These are phyloP conservation scores for Platyrinchus mystaceus DNA, from an alignment of 2,797 vertebrate species.

Conservation along the genomic window DNA sequence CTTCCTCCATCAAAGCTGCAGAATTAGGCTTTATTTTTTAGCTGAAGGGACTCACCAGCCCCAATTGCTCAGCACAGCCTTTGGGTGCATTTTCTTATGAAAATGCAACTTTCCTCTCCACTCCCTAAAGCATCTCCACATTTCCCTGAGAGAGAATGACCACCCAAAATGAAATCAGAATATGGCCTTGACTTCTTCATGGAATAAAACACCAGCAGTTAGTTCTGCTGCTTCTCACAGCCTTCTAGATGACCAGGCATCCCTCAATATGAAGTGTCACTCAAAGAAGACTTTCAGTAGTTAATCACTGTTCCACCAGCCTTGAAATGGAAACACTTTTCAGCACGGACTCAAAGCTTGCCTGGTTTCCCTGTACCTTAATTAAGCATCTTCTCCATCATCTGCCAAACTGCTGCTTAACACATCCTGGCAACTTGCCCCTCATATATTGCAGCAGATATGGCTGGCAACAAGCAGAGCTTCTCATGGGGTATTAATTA, in stretches of 20 bases:
- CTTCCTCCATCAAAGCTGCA: background rate
- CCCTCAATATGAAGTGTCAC: background rate
- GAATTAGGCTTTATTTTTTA: background rate
- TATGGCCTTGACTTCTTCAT: background rate
- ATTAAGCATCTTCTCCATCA: background rate
- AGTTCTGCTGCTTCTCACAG: background rate
- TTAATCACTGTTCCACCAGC: background rate
- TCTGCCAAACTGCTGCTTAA: background rate
- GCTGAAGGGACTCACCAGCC: background rate
- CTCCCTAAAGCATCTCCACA: background rate
- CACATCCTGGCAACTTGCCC: background rate
- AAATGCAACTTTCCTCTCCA: background rate
- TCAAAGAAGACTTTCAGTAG: background rate
- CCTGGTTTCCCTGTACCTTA: background rate
- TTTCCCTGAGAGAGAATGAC: background rate
- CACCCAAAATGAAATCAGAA: background rate
- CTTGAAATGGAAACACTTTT: background rate
- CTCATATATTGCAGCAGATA: conserved; percentile 1
- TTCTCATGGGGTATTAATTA: conserved; percentile 45
- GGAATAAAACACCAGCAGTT: background rate
- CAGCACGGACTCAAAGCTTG: background rate
- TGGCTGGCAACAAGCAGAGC: background rate
- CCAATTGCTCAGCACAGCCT: background rate
- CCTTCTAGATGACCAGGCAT: background rate
- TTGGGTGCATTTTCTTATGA: background rate